phyloP scores from a whole-genome alignment of 2,888 invertebrate genomes.

The Julus scandinavius region DNA sequence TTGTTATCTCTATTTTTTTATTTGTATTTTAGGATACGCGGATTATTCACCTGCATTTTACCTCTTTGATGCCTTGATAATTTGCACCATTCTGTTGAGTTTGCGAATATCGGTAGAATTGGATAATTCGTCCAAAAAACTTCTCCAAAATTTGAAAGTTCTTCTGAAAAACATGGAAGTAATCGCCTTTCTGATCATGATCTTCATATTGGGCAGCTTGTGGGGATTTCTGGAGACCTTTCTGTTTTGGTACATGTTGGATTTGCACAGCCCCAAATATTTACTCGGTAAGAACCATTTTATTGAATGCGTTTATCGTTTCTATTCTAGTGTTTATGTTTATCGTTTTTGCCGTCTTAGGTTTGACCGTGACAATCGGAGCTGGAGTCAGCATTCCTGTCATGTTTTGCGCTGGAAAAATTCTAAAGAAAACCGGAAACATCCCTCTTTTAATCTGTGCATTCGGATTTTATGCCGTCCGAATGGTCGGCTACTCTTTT shows the following conservation, averaged over 20 bases:
- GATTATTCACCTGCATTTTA: constrained; percentile 88
- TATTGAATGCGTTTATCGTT: not conserved
- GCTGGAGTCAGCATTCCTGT: constrained; percentile 86
- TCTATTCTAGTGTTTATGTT: not conserved
- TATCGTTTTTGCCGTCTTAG: constrained; percentile 65
- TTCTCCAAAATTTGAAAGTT: constrained; percentile 45
- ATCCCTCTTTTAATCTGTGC: constrained; percentile 85
- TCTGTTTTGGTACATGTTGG: constrained; percentile 81
- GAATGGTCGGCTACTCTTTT: constrained; percentile 67
- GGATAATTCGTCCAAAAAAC: constrained; percentile 48
- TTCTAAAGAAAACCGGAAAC: constrained; percentile 83
- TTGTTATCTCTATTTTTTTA: too few species aligned
- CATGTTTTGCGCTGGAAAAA: constrained; percentile 83
- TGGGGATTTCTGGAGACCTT: constrained; percentile 93
- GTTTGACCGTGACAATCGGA: constrained; percentile 85
- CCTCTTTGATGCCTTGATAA: constrained; percentile 78
- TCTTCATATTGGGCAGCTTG: constrained; percentile 84
- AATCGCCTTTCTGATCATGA: constrained; percentile 81
- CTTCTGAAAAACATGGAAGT: constrained; percentile 69
- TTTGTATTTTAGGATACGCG: constrained; percentile 72
- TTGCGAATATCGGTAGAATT: constrained; percentile 16
- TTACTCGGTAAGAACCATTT: constrained; percentile 73
- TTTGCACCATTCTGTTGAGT: constrained; percentile 72
- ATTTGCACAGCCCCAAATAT: constrained; percentile 84
- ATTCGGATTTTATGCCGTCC: constrained; percentile 84